Evolutionary conservation across 1,140 invertebrate genomes (phyloP).

Genomic region (Drosophila erecta): DNA sequence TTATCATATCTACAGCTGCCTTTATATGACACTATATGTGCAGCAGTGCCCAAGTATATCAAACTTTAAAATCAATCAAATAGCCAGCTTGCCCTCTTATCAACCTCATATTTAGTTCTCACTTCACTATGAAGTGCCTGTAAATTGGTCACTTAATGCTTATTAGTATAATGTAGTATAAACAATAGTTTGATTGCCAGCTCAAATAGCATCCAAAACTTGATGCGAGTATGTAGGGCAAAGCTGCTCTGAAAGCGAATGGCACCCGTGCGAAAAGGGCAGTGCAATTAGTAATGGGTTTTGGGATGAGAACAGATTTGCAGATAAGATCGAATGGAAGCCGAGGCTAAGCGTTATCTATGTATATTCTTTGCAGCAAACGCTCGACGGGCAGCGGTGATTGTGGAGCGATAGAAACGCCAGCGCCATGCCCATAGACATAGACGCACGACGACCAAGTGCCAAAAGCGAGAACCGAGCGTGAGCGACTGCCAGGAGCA

Average conservation of each 20-base stretch:
- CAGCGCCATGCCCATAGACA: slow-evolving; percentile 74
- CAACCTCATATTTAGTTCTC: too few relatives aligned
- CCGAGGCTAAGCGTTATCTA: slow-evolving; percentile 39
- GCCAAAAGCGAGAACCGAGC: slow-evolving; percentile 64
- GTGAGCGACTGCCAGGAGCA: slow-evolving; percentile 53
- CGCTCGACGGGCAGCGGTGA: slow-evolving; percentile 34
- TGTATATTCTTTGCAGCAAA: slow-evolving; percentile 18
- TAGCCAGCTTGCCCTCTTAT: too few relatives aligned
- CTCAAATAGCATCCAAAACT: too few relatives aligned
- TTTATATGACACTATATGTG: neutral
- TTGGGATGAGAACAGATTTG: slow-evolving; percentile 20
- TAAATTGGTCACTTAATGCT: too few relatives aligned
- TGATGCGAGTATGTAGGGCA: too few relatives aligned
- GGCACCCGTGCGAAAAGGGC: neutral
- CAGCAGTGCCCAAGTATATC: neutral
- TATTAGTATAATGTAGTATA: too few relatives aligned
- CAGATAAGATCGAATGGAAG: slow-evolving; percentile 39
- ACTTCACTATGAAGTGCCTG: too few relatives aligned
- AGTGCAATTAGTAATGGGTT: slow-evolving; percentile 19
- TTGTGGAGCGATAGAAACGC: slow-evolving; percentile 66
- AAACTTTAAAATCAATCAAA: neutral
- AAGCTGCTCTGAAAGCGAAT: neutral
- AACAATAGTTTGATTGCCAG: neutral
- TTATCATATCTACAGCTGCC: neutral
- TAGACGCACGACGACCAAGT: slow-evolving; percentile 60